Base-by-base conservation (phyloP, 2,797 vertebrate species). In the Syngnathus rostellatus region DNA sequence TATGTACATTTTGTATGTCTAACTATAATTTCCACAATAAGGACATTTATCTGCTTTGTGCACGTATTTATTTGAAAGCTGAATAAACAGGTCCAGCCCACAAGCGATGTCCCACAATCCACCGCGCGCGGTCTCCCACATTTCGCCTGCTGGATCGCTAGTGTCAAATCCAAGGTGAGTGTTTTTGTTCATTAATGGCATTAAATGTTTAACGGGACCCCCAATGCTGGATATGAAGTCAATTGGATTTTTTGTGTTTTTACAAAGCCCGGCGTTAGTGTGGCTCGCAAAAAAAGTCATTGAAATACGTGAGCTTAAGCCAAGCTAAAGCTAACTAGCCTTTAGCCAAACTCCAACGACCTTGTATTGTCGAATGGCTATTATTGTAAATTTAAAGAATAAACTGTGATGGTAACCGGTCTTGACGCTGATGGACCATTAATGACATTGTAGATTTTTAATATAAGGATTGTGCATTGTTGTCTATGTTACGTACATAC, bases 91-190 rank as follows among this genome's bases (percentile, higher is more conserved):
- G n/a, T 14, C n/a, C 60, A 12, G 23, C 23, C 17, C 19, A 58
- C 54, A 8, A 1, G 7, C 0, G 0, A 2, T 1, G 70, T 17
- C 87, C 88, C 89, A 90, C 41, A 84, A 88, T 77, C 63, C 85
- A 75, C 73, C 19, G 58, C 55, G 55, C 58, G 77, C 87, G 72
- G 38, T 60, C 9, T 23, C 64, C 62, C 72, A 68, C 76, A 68
- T 72, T 31, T 82, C 5, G 46, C 62, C n/a, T 69, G n/a, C 0
- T n/a, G 62, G 23, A 9, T 41, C n/a, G 1, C 9, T 2, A 70
- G 82, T 83, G 87, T 91, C 85, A 86, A 83, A 68, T 48, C 69
- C 89, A 90, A 91, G 89, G 89, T 91, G 85, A 89, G 86, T 80
- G 8, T 19, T n/a, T 62, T 48, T 57, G 38, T 0, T 0, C 6